These are phyloP conservation scores for Temnothorax ravouxi DNA, from an alignment of 2,888 invertebrate genomes.

Conservation along the genomic window DNA sequence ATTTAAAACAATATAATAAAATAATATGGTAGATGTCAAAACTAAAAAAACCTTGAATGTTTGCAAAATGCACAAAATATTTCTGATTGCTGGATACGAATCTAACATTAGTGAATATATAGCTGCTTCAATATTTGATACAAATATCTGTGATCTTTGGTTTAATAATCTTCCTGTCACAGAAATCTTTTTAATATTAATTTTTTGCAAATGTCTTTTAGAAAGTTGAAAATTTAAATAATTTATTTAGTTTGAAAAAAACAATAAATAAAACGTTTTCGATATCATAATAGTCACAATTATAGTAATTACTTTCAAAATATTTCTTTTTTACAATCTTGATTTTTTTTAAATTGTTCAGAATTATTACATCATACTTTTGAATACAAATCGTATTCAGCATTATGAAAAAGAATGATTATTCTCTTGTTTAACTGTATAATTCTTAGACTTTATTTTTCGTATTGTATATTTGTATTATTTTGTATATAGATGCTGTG, in stretches of 20 bases:
- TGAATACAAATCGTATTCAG: background rate
- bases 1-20: background rate
- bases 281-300: background rate
- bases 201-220: background rate
- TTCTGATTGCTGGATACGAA: background rate
- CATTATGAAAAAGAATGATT: background rate
- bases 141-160: no score
- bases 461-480: slow-evolving; percentile 65
- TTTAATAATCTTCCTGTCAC: no score
- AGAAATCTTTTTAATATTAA: background rate
- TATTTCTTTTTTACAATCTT: background rate
- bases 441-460: background rate
- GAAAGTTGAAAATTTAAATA: background rate
- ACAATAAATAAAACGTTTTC: background rate
- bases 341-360: background rate
- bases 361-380: background rate
- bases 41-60: background rate
- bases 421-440: background rate
- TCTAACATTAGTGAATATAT: no score
- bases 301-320: background rate
- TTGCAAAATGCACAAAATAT: background rate
- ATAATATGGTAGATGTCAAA: background rate
- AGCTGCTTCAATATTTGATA: no score
- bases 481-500: slow-evolving; percentile 93
- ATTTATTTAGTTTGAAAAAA: background rate